Evolutionary conservation across 2,888 invertebrate genomes (phyloP), one percentile per base, ranked within the genome.

Genomic region (Tillus elongatus): DNA sequence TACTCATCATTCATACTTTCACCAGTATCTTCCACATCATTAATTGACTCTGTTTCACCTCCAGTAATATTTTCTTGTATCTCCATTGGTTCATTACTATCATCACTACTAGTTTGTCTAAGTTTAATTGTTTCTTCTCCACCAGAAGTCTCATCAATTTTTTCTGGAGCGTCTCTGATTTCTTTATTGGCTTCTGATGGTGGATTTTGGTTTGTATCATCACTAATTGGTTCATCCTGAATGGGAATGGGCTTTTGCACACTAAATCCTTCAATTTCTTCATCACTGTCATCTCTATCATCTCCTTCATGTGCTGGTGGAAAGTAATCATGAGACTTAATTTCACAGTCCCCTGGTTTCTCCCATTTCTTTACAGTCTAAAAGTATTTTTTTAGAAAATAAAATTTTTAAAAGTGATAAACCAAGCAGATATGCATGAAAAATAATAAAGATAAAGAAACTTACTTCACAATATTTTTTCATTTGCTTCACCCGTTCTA

Each of bases 261-360:
- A 28, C 6, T 19, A 8, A 19, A 8, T n/a, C n/a, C 6, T n/a
- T 19, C n/a, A 19, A 19, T 19, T 34, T 72, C 71, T 41, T 74
- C 74, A 44, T 75, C 74, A 52, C 79, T 77, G 51, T 75, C 75
- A 42, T 75, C 74, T 15, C 73, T 64, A 41, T 70, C 72, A 47
- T 77, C 77, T 28, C 80, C 82, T 30, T 82, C 81, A 67, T 82
- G 80, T 29, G 72, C 69, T 1, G 79, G 73, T 35, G 77, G 71
- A 51, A 74, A 72, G 41, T 70, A 67, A 31, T 72, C 67, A 13
- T 79, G 77, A 39, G 67, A 67, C 30, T 67, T 66, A 6, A 63
- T 61, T 36, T 72, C 68, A 40, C 73, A 69, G 1, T 49, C 69
- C 40, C 80, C 80, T 8, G 81, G 79, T 41, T 79, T 76, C 2